Conservation (phyloP, 2,888 invertebrate species). For the Drosophila borealis region DNA sequence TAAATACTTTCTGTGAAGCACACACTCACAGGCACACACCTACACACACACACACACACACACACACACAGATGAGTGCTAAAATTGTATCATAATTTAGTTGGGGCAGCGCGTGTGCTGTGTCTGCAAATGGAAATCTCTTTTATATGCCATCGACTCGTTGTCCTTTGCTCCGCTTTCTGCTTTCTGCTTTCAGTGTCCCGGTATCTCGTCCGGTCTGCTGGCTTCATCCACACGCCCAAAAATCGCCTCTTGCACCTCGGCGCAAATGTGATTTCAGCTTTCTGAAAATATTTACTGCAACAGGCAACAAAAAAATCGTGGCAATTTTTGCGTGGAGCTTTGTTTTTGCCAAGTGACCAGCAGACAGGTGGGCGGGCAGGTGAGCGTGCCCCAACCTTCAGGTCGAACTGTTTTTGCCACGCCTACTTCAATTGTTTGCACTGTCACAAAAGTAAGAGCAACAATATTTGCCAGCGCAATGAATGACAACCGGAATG, state of each 20-base stretch:
- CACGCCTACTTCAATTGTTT: constrained; percentile 59
- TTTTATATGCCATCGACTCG: constrained; percentile 24
- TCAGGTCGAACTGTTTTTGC: constrained; percentile 11
- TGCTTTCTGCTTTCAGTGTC: background rate
- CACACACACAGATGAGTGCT: constrained; percentile 19
- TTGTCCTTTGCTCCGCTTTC: constrained; percentile 14
- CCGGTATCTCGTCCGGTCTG: constrained; percentile 5
- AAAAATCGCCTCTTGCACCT: constrained; percentile 22
- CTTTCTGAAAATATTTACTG: constrained; percentile 58
- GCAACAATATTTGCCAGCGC: constrained; percentile 12
- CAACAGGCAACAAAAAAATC: constrained; percentile 22
- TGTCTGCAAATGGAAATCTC: constrained; percentile 50
- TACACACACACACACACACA: background rate
- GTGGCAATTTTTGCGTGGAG: constrained; percentile 31
- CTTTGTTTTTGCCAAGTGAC: constrained; percentile 51
- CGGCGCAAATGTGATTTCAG: constrained; percentile 50
- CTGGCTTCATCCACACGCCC: background rate
- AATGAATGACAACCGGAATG: constrained; percentile 4
- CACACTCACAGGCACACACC: constrained; percentile 1
- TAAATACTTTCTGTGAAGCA: constrained; percentile 38
- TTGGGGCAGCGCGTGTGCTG: constrained; percentile 25
- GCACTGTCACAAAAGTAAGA: constrained; percentile 45
- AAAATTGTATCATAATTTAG: constrained; percentile 51
- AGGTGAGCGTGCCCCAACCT: too few species aligned
- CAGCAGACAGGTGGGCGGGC: constrained; percentile 31